A percentile compares a stretch with the other conserved stretches of the same genome.
These are phyloP conservation scores for Clamator glandarius DNA, from an alignment of 2,797 vertebrate species.

Conservation along the genomic window DNA sequence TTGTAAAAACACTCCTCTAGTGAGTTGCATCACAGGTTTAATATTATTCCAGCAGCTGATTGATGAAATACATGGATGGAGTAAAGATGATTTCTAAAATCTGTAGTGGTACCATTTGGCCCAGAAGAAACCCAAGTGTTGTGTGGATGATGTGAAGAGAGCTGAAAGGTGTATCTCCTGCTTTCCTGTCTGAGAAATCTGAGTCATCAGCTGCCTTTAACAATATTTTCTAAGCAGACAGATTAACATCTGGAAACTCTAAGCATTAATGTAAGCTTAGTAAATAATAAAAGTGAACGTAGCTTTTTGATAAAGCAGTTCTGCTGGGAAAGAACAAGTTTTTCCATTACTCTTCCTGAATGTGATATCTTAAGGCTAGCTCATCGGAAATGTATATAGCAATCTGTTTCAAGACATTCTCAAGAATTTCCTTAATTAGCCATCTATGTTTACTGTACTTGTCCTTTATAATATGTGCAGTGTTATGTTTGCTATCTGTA, in stretches of 20 bases:
- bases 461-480: conserved; percentile 76
- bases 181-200: neutral
- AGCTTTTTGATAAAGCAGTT: neutral
- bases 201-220: neutral
- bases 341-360: neutral
- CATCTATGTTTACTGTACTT: conserved; percentile 71
- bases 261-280: neutral
- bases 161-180: neutral
- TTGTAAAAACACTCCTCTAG: neutral
- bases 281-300: neutral
- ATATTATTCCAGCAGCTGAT: neutral
- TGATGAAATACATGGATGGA: neutral
- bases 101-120: neutral
- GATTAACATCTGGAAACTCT: neutral
- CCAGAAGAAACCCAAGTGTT: neutral
- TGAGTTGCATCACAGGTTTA: neutral
- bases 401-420: conserved; percentile 65
- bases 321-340: neutral
- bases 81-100: neutral
- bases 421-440: conserved; percentile 62
- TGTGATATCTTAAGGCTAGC: neutral
- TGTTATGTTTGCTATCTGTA: conserved; percentile 76
- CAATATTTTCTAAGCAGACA: neutral
- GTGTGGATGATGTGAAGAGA: neutral
- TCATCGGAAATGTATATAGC: conserved; percentile 15